Evolutionary conservation across 2,888 invertebrate species (phyloP).

Genomic region (Rhamphomyia laevipes): DNA sequence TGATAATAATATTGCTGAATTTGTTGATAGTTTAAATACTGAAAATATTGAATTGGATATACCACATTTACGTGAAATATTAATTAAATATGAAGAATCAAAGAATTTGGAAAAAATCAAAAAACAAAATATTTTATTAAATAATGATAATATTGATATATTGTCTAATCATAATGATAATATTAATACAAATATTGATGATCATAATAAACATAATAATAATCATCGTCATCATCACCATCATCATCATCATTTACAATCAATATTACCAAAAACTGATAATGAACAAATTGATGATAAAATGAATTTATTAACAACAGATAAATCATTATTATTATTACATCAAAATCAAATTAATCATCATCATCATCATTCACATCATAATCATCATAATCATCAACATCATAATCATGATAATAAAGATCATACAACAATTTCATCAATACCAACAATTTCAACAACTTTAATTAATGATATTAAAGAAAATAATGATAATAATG

Average conservation of each 20-base stretch:
- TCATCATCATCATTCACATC: background rate
- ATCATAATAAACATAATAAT: background rate
- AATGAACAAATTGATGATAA: background rate
- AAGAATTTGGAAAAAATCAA: constrained; percentile 8
- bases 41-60: constrained; percentile 30
- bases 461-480: constrained; percentile 1
- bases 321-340: too few relatives aligned
- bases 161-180: constrained; percentile 10
- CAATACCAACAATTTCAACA: background rate
- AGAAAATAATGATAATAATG: constrained; percentile 6
- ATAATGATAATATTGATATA: constrained; percentile 14
- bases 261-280: background rate
- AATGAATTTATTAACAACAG: background rate
- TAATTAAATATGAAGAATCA: constrained; percentile 24
- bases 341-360: background rate
- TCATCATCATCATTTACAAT: background rate
- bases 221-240: background rate
- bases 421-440: constrained; percentile 18
- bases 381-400: constrained; percentile 13
- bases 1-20: constrained; percentile 29
- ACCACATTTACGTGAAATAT: constrained; percentile 25
- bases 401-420: constrained; percentile 25
- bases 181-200: background rate
- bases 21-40: constrained; percentile 30
- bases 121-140: background rate